Evolutionary conservation across 1,140 invertebrate genomes (phyloP).

Genomic region (Stenopsyche tienmushanensis): DNA sequence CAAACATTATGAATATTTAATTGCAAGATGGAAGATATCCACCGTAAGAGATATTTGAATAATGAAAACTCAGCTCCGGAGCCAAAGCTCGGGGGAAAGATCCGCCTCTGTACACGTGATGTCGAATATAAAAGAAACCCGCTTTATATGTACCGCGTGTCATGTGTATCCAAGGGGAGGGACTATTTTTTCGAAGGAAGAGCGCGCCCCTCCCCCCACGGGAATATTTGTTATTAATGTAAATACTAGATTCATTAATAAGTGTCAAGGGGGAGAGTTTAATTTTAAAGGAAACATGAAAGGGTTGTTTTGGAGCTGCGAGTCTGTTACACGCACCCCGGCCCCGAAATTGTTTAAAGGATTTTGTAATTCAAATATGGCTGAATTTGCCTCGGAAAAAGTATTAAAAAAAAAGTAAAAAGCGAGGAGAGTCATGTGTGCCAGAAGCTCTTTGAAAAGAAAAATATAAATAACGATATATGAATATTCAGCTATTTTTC

Average conservation of each 20-base stretch:
- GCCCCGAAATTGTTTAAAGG: not conserved
- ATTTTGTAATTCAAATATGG: not conserved
- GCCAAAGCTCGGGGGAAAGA: no score
- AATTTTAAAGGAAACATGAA: constrained; percentile 30
- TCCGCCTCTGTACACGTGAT: not conserved
- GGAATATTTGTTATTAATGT: constrained; percentile 24
- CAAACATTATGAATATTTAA: constrained; percentile 30
- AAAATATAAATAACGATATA: no score
- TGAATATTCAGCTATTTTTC: no score
- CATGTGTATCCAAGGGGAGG: no score
- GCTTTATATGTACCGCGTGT: not conserved
- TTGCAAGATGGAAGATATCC: constrained; percentile 10
- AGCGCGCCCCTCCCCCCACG: no score
- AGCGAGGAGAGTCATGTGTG: no score
- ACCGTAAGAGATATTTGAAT: constrained; percentile 24
- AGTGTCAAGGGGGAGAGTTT: constrained; percentile 26
- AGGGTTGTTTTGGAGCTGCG: constrained; percentile 18
- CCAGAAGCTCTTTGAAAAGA: no score
- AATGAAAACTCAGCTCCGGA: constrained; percentile 14
- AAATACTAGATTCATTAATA: constrained; percentile 31
- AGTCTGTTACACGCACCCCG: not conserved
- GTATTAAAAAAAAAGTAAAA: no score
- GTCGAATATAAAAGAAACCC: not conserved
- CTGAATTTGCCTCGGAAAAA: not conserved
- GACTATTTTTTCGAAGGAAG: no score